Percentiles rank a stretch among this genome's conserved stretches.
Conservation (phyloP, 2,888 invertebrate species). For the Dolichopus griseipennis region DNA sequence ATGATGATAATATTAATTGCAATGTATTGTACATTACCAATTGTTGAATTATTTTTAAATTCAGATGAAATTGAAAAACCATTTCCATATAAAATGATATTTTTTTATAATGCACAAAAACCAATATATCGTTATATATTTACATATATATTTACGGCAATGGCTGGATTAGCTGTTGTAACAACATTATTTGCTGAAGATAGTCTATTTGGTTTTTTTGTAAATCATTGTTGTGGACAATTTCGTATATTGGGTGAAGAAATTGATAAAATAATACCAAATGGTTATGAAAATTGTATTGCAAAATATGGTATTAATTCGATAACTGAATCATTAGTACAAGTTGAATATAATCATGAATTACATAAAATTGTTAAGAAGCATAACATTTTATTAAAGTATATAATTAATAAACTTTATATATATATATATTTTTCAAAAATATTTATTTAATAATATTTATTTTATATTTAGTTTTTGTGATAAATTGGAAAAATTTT, state of each 20-base stretch:
- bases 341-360: constrained; percentile 23
- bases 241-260: constrained; percentile 34
- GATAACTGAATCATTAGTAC: constrained; percentile 18
- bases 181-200: constrained; percentile 42
- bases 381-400: constrained; percentile 37
- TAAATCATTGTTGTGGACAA: constrained; percentile 39
- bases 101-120: constrained; percentile 35
- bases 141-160: constrained; percentile 38
- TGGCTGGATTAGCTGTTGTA: constrained; percentile 39
- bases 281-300: constrained; percentile 22
- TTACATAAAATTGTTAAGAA: constrained; percentile 30
- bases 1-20: constrained; percentile 34
- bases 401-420: constrained; percentile 17
- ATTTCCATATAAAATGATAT: constrained; percentile 43
- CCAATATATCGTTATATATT: constrained; percentile 30
- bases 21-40: constrained; percentile 38
- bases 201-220: constrained; percentile 39
- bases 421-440: too few species aligned
- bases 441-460: background rate
- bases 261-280: constrained; percentile 28
- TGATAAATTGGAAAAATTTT: constrained; percentile 34
- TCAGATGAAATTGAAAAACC: constrained; percentile 29
- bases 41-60: constrained; percentile 28
- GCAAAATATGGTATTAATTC: constrained; percentile 15
- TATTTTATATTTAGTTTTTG: constrained; percentile 32